A percentile compares a stretch with the other conserved stretches of the same genome.
phyloP scores from a whole-genome alignment of 2,797 vertebrate species.

The Danio aesculapii region DNA sequence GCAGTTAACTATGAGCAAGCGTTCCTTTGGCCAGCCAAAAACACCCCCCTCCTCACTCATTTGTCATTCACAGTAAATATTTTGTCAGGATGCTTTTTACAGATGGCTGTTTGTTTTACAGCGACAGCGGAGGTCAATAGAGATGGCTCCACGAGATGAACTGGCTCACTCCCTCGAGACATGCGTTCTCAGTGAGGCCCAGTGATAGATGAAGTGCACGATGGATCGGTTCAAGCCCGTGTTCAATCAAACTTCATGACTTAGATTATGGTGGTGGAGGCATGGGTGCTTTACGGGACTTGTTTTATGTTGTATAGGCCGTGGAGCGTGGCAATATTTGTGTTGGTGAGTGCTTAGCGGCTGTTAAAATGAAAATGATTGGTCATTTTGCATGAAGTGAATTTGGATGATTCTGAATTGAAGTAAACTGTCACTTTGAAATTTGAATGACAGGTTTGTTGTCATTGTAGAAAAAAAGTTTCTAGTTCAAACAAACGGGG shows the following conservation, averaged over 20 bases:
- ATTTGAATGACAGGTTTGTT: conserved; percentile 10
- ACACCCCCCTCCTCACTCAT: conserved; percentile 22
- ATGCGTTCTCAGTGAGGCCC: conserved; percentile 44
- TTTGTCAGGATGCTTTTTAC: conserved; percentile 68
- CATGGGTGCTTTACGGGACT: neutral
- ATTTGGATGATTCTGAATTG: neutral
- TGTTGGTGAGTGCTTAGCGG: neutral
- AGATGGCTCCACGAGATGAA: conserved; percentile 60
- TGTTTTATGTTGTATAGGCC: conserved; percentile 10
- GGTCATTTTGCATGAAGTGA: neutral
- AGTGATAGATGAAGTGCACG: conserved; percentile 52
- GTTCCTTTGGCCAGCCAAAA: conserved; percentile 45
- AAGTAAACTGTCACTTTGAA: neutral
- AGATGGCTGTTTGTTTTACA: conserved; percentile 62
- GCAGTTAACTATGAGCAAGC: conserved; percentile 45
- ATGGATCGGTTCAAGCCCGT: conserved; percentile 37
- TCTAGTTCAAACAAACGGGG: no score
- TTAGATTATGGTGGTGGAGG: neutral
- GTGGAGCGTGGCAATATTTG: neutral
- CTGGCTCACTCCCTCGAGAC: conserved; percentile 43
- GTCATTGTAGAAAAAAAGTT: neutral
- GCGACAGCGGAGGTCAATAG: conserved; percentile 61
- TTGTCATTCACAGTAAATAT: conserved; percentile 67
- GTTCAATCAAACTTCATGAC: conserved; percentile 37
- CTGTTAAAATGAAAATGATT: neutral